phyloP scores from a whole-genome alignment of 2,888 invertebrate species.

The Hoplodrina blanda region DNA sequence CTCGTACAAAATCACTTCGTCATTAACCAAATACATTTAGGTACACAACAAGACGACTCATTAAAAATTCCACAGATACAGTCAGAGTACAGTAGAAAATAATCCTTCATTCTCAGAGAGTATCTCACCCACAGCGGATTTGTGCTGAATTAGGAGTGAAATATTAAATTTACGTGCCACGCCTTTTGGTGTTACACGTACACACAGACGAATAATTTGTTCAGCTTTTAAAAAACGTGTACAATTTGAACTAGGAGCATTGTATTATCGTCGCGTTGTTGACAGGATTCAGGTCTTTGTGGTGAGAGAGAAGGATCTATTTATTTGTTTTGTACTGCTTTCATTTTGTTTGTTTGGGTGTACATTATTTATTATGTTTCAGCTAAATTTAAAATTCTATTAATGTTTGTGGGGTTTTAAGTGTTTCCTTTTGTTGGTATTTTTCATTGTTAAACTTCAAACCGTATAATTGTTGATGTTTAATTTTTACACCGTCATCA shows the following conservation, averaged over 20 bases:
- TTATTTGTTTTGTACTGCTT: conserved; percentile 43
- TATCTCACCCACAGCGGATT: conserved; percentile 63
- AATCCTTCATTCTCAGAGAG: conserved; percentile 66
- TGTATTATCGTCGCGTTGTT: conserved; percentile 32
- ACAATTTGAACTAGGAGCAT: background rate
- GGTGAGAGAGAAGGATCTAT: conserved; percentile 26
- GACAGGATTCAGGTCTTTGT: conserved; percentile 30
- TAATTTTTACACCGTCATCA: background rate
- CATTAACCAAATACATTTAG: conserved; percentile 6
- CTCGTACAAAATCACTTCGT: background rate
- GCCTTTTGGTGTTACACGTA: conserved; percentile 43
- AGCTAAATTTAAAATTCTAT: conserved; percentile 10
- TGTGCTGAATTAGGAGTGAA: conserved; percentile 72
- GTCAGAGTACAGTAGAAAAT: conserved; percentile 46
- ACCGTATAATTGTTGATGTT: background rate
- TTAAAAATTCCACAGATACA: conserved; percentile 14
- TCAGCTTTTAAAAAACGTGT: conserved; percentile 6
- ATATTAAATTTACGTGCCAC: conserved; percentile 74
- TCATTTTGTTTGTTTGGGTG: conserved; percentile 12
- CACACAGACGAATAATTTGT: conserved; percentile 31
- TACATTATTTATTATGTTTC: conserved; percentile 15
- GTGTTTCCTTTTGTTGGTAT: background rate
- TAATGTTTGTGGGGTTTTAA: conserved; percentile 12
- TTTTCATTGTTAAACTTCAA: background rate
- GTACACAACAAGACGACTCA: conserved; percentile 18